Conservation (phyloP, 2,113 vertebrate genomes). For the Sprattus sprattus region DNA sequence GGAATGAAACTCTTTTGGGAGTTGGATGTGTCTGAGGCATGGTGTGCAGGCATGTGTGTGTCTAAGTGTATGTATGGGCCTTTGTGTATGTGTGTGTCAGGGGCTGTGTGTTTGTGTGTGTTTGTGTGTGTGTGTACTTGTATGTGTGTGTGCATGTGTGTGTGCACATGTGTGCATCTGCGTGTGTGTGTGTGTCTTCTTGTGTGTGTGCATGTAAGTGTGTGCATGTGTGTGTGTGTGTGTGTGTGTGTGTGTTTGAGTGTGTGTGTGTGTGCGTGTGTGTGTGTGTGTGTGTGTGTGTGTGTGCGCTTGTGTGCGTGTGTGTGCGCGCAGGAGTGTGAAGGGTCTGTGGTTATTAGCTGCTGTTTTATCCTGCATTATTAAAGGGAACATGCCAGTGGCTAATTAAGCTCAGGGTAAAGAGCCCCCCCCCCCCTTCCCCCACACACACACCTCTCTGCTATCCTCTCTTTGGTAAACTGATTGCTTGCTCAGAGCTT, state of each 20-base stretch:
- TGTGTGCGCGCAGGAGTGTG: slow-evolving; percentile 17
- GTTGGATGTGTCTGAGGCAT: slow-evolving; percentile 3
- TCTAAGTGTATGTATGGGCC: background rate
- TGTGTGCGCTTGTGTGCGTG: slow-evolving; percentile 7
- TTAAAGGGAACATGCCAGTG: slow-evolving; percentile 43
- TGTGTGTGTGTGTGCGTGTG: background rate
- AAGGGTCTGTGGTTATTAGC: slow-evolving; percentile 21
- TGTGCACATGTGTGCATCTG: background rate
- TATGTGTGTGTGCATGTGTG: background rate
- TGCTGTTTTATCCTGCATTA: slow-evolving; percentile 37
- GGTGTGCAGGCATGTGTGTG: background rate
- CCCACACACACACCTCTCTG: slow-evolving; percentile 20
- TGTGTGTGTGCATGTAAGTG: background rate
- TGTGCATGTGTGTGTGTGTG: background rate
- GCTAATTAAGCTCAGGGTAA: slow-evolving; percentile 31
- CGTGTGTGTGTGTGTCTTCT: background rate
- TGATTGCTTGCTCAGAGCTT: slow-evolving; percentile 37
- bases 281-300: background rate
- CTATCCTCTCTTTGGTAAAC: slow-evolving; percentile 24
- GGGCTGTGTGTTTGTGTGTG: too few relatives aligned
- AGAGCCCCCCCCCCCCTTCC: slow-evolving; percentile 38
- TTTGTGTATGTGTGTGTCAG: background rate
- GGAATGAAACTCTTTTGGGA: slow-evolving; percentile 6
- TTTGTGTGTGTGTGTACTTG: background rate
- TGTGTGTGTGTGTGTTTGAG: background rate